Evolutionary conservation across 2,113 vertebrate species (phyloP).

Genomic region (Pristiophorus japonicus): DNA sequence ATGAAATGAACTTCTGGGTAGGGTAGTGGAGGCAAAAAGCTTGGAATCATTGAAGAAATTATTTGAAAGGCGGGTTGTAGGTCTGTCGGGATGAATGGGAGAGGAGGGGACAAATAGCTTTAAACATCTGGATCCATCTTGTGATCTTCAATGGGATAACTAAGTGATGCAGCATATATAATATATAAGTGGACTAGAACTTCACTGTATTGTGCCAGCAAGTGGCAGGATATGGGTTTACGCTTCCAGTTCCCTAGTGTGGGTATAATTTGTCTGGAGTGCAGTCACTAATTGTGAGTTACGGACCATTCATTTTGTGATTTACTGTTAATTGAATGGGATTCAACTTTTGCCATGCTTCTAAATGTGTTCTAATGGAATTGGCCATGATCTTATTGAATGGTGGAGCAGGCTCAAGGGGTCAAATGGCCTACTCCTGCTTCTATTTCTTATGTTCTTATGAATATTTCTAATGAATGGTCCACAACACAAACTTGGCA

Average conservation of each 20-base stretch:
- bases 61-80: background rate
- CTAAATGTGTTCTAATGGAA: background rate
- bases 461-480: background rate
- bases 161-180: background rate
- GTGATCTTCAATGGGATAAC: background rate
- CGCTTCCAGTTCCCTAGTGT: background rate
- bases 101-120: background rate
- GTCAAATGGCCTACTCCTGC: too few species aligned
- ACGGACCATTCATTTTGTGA: background rate
- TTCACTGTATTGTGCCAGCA: background rate
- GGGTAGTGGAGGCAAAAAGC: too few species aligned
- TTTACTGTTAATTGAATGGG: background rate
- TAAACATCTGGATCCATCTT: background rate
- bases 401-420: too few species aligned
- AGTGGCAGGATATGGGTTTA: background rate
- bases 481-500: background rate
- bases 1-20: too few species aligned
- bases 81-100: background rate
- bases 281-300: too few species aligned
- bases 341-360: background rate
- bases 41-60: too few species aligned
- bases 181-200: too few species aligned
- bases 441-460: too few species aligned
- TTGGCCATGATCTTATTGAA: too few species aligned
- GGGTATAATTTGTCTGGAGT: background rate